phyloP scores from a whole-genome alignment of 2,113 vertebrate species.

The Ctenodactylus gundi region DNA sequence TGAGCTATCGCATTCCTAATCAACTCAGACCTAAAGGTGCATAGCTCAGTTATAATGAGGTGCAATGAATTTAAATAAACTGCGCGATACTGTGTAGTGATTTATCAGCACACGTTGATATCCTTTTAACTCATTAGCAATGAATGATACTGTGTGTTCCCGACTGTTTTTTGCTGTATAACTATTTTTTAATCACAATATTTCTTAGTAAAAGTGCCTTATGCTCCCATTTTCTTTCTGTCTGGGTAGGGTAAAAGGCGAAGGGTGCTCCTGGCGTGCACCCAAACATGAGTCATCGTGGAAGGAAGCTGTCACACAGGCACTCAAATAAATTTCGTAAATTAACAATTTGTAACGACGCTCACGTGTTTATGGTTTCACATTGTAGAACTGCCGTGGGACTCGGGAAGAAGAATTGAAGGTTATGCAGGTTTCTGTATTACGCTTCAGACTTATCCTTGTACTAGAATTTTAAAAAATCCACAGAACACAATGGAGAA shows the following conservation, averaged over 20 bases:
- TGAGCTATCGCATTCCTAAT: slow-evolving; percentile 99
- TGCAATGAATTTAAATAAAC: slow-evolving; percentile 99
- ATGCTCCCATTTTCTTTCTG: slow-evolving; percentile 72
- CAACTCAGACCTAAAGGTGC: slow-evolving; percentile 99
- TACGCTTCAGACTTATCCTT: slow-evolving; percentile 37
- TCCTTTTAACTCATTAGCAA: slow-evolving; percentile 99
- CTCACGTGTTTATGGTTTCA: slow-evolving; percentile 65
- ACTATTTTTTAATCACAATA: slow-evolving; percentile 85
- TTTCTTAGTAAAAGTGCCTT: slow-evolving; percentile 73
- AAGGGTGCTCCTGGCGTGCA: slow-evolving; percentile 42
- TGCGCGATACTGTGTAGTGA: slow-evolving; percentile 94
- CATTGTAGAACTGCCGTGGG: slow-evolving; percentile 34
- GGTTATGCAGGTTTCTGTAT: slow-evolving; percentile 49
- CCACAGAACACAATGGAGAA: not conserved
- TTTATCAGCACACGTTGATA: slow-evolving; percentile 97
- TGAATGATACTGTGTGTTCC: slow-evolving; percentile 91
- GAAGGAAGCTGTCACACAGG: slow-evolving; percentile 42
- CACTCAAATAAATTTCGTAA: slow-evolving; percentile 48
- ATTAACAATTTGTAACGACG: slow-evolving; percentile 65
- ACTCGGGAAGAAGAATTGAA: slow-evolving; percentile 47
- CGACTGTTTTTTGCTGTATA: slow-evolving; percentile 83
- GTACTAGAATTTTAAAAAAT: not conserved
- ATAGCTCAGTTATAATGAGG: slow-evolving; percentile 99
- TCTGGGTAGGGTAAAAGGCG: slow-evolving; percentile 60
- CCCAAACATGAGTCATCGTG: slow-evolving; percentile 54